A percentile compares a stretch with the other conserved stretches of the same genome.
phyloP scores from a whole-genome alignment of 1,140 invertebrate genomes.

The Bradysia coprophila region DNA sequence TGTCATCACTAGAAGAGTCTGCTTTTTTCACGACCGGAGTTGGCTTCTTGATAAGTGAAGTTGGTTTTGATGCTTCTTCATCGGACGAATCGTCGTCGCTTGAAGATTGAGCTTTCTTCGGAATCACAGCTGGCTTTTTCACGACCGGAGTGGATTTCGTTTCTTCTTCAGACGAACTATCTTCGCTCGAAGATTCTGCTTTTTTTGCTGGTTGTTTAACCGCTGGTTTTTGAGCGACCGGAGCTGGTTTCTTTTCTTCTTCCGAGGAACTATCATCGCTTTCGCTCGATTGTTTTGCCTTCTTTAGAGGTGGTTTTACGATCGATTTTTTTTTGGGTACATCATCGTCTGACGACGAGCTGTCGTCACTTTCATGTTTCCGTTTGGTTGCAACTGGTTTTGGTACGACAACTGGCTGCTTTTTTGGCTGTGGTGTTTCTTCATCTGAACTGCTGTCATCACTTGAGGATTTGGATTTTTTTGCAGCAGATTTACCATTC shows the following conservation, averaged over 20 bases:
- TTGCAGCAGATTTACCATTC: too few species aligned
- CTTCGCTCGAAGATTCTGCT: constrained; percentile 4
- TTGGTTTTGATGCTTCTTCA: constrained; percentile 4
- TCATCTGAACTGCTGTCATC: too few species aligned
- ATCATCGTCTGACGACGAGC: too few species aligned
- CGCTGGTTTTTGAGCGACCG: constrained; percentile 1
- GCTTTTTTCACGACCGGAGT: constrained; percentile 1
- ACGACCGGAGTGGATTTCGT: not conserved
- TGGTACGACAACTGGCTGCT: too few species aligned
- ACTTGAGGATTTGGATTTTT: too few species aligned
- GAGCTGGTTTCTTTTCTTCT: not conserved
- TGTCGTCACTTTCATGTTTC: too few species aligned
- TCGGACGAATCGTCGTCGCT: constrained; percentile 8
- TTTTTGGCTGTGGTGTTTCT: too few species aligned
- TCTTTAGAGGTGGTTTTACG: constrained; percentile 4
- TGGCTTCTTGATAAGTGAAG: constrained; percentile 2
- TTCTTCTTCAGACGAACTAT: not conserved
- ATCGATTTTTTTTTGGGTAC: constrained; percentile 3
- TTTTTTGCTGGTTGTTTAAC: constrained; percentile 1
- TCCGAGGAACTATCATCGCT: constrained; percentile 1
- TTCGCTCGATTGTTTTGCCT: constrained; percentile 4
- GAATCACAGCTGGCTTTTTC: not conserved
- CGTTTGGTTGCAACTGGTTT: too few species aligned
- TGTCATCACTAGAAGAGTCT: constrained; percentile 5
- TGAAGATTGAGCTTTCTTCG: not conserved